Base-by-base conservation (phyloP, 2,113 vertebrate genomes). In the Catharus fuscescens region DNA sequence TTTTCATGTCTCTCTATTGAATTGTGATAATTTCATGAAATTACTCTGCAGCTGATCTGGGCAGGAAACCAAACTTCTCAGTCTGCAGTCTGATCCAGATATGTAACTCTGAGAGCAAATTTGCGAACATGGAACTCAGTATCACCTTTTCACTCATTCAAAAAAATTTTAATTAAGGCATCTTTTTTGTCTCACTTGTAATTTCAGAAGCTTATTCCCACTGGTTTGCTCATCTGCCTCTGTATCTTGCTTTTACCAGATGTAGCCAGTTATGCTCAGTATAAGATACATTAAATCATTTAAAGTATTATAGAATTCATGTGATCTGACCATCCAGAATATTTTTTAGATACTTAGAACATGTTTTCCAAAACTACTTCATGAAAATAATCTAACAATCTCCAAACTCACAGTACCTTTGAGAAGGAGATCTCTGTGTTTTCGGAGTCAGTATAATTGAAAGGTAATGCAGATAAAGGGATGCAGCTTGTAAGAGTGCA, bases 1-100 rank as follows among this genome's bases (percentile, higher is more conserved):
- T 91, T 93, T 92, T 90, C 60, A 48, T 56, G 14, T 90, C 5
- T 87, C 47, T 86, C 40, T 57, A 32, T 45, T 74, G 90, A 88
- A 48, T 78, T 90, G 93, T 56, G 60, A 78, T 88, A 83, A 67
- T 90, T 80, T 83, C 28, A 48, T 90, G 60, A 86, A 95, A 88
- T 88, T 44, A 32, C 44, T 93, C 17, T 90, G 85, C 53, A 86
- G 28, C 65, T 96, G 67, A 92, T 92, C 85, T 92, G 90, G 76
- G 69, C 90, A 88, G 69, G 47, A 92, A 83, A 95, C 62, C 72
- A 94, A 86, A 77, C n/a, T 28, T 94, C 79, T 80, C 71, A 48
- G 48, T 83, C 72, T 81, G 38, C 89, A 91, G 85, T 88, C 54
- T 90, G 76, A 80, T 90, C 71, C 82, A 83, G 52, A 67, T 74